phyloP scores from a whole-genome alignment of 2,113 vertebrate species.

The Malaclemys terrapin region DNA sequence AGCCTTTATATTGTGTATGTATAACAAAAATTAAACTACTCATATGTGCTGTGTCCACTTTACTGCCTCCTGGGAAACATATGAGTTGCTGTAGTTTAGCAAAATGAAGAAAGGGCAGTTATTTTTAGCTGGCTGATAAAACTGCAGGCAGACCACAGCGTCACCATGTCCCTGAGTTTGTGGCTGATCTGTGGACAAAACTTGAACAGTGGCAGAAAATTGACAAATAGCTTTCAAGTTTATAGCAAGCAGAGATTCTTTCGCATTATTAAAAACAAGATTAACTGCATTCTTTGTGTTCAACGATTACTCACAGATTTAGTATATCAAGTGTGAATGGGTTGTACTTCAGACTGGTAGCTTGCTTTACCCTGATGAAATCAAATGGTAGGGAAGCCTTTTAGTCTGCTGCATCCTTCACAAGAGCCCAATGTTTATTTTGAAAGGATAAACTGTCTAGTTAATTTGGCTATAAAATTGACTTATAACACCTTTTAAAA shows the following conservation, averaged over 20 bases:
- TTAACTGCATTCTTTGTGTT: neutral
- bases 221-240: slow-evolving; percentile 9
- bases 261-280: slow-evolving; percentile 36
- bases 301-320: slow-evolving; percentile 16
- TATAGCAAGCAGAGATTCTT: slow-evolving; percentile 29
- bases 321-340: neutral
- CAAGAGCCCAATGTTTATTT: neutral
- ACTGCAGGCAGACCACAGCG: neutral
- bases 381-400: neutral
- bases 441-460: neutral
- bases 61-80: neutral
- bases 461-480: neutral
- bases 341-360: neutral
- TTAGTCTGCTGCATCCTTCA: neutral
- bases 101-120: neutral
- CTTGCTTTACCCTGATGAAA: neutral
- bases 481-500: neutral
- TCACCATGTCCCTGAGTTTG: neutral
- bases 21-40: neutral
- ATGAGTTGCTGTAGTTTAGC: neutral
- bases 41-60: neutral
- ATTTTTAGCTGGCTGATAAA: slow-evolving; percentile 56
- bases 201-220: slow-evolving; percentile 12
- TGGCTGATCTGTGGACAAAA: slow-evolving; percentile 25
- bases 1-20: neutral